A percentile compares a stretch with the other conserved stretches of the same genome.
phyloP scores from a whole-genome alignment of 2,888 invertebrate species.

The Rotaria magnacalcarata region DNA sequence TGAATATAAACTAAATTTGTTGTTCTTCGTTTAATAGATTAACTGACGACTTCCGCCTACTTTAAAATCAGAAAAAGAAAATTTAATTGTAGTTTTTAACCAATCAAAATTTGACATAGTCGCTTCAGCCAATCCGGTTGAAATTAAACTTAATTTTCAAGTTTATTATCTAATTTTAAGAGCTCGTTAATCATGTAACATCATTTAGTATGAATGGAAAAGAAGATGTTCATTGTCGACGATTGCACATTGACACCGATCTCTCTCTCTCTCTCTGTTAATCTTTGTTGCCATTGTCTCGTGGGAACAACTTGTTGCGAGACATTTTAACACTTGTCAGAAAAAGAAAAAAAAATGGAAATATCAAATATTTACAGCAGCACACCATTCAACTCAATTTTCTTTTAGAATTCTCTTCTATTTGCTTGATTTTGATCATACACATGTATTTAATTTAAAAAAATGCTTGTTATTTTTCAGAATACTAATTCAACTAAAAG shows the following conservation, averaged over 20 bases:
- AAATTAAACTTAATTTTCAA: not conserved
- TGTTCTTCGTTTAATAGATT: not conserved
- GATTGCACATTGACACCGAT: not conserved
- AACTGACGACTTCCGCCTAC: not conserved
- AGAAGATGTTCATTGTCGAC: slow-evolving; percentile 16
- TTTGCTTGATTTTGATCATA: not conserved
- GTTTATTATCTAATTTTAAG: not conserved
- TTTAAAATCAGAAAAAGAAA: not conserved
- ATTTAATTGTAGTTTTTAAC: not conserved
- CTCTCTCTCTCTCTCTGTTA: not conserved
- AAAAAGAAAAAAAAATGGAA: not conserved
- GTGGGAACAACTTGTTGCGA: not conserved
- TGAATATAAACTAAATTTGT: not conserved
- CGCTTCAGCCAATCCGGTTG: no score
- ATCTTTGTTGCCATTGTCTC: not conserved
- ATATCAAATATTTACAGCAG: no score
- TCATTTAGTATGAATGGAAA: slow-evolving; percentile 1
- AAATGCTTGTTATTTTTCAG: not conserved
- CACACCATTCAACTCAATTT: not conserved
- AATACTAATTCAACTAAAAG: not conserved
- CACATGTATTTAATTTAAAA: not conserved
- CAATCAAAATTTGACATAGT: not conserved
- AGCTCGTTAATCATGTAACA: not conserved
- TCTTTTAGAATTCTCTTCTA: not conserved
- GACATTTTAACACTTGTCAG: not conserved